Percentiles rank a stretch among this genome's conserved stretches.
Conservation (phyloP, 2,797 vertebrate genomes). For the Coregonus sp. region DNA sequence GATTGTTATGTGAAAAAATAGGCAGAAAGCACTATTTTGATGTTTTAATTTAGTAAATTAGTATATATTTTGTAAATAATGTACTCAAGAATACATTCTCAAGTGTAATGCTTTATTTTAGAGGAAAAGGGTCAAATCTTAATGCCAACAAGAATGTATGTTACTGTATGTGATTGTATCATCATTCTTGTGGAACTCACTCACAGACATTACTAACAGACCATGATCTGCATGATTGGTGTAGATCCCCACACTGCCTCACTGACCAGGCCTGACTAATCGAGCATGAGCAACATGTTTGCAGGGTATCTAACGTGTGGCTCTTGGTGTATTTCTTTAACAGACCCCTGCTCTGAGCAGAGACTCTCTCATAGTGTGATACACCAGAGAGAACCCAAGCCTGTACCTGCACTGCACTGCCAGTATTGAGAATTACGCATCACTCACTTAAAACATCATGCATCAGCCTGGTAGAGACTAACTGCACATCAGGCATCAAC, state of each 20-base stretch:
- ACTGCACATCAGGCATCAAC: conserved; percentile 34
- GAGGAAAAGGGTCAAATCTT: neutral
- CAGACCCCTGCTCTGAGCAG: conserved; percentile 81
- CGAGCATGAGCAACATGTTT: conserved; percentile 43
- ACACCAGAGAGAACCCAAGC: conserved; percentile 26
- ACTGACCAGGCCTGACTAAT: conserved; percentile 51
- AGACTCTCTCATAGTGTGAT: conserved; percentile 81
- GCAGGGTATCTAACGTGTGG: conserved; percentile 65
- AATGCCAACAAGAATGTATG: neutral
- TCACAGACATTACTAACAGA: conserved; percentile 42
- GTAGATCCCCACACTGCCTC: conserved; percentile 12
- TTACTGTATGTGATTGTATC: neutral
- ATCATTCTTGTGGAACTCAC: conserved; percentile 14
- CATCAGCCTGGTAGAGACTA: conserved; percentile 43
- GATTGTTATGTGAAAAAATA: conserved; percentile 2
- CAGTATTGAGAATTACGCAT: conserved; percentile 11
- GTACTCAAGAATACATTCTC: neutral
- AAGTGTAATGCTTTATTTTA: neutral
- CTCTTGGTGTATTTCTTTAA: conserved; percentile 76
- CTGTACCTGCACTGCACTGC: conserved; percentile 39
- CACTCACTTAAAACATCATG: conserved; percentile 49
- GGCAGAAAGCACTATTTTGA: neutral
- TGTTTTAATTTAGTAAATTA: neutral
- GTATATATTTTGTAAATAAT: neutral
- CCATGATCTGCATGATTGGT: conserved; percentile 41